These are phyloP conservation scores for Rhodeus uyekii DNA, from an alignment of 2,797 vertebrate species.

Conservation along the genomic window DNA sequence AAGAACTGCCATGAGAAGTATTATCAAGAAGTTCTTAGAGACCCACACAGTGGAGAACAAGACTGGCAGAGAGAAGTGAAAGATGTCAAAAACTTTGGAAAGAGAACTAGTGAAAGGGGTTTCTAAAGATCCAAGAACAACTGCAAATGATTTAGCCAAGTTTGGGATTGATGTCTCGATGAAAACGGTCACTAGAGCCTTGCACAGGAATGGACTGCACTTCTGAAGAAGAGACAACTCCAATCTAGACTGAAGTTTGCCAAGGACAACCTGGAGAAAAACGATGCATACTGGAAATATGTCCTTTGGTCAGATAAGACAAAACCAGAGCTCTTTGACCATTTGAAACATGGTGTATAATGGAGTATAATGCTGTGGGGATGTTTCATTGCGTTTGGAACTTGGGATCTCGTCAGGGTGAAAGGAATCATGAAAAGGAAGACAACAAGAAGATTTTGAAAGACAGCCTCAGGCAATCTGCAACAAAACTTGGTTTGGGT, in stretches of 20 bases:
- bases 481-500: too few species aligned
- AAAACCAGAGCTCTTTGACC: neutral
- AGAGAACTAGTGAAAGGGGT: neutral
- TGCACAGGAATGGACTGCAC: neutral
- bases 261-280: neutral
- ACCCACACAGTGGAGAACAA: too few species aligned
- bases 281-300: neutral
- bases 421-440: too few species aligned
- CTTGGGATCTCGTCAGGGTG: too few species aligned
- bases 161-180: neutral
- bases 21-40: neutral
- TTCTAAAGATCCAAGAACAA: slow-evolving; percentile 2
- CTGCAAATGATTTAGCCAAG: slow-evolving; percentile 11
- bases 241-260: slow-evolving; percentile 3
- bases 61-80: neutral
- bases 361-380: too few species aligned
- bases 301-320: neutral
- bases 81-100: too few species aligned
- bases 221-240: too few species aligned
- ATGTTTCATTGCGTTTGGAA: too few species aligned
- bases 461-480: too few species aligned
- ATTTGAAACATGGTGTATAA: too few species aligned
- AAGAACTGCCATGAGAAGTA: neutral
- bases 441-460: too few species aligned
- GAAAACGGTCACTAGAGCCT: neutral